These are phyloP conservation scores for Didymodactylos carnosus DNA, from an alignment of 2,888 invertebrate species.

Conservation along the genomic window DNA sequence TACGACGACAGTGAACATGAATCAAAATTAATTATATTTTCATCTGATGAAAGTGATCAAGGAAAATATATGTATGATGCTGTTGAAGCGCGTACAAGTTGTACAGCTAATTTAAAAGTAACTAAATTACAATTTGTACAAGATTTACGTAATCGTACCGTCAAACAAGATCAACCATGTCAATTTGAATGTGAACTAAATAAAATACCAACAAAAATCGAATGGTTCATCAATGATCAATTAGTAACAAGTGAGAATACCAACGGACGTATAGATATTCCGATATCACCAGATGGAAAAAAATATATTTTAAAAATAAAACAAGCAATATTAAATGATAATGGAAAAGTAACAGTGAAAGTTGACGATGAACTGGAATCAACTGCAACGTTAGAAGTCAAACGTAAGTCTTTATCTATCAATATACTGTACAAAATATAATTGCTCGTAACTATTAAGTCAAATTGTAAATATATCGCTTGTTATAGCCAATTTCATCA, in stretches of 20 bases:
- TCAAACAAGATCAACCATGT: constrained; percentile 7
- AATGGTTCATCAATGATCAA: constrained; percentile 10
- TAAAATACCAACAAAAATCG: constrained; percentile 1
- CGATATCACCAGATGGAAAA: neutral
- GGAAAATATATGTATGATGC: constrained; percentile 6
- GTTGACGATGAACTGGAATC: neutral
- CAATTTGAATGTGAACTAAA: constrained; percentile 2
- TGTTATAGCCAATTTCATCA: too few species aligned
- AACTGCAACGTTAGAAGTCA: neutral
- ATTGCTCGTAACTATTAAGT: neutral
- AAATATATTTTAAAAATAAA: constrained; percentile 10
- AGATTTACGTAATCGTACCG: constrained; percentile 8
- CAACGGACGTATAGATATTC: neutral
- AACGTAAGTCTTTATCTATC: neutral
- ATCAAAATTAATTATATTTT: constrained; percentile 2
- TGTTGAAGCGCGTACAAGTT: constrained; percentile 4
- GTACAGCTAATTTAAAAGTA: neutral
- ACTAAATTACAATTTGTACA: neutral
- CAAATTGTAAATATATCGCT: too few species aligned
- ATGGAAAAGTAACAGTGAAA: neutral
- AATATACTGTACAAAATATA: neutral
- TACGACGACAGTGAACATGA: neutral
- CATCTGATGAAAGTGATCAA: neutral
- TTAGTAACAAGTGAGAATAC: neutral
- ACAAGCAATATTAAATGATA: constrained; percentile 1